Conservation (phyloP, 2,888 invertebrate genomes). For the Scotopteryx bipunctaria region DNA sequence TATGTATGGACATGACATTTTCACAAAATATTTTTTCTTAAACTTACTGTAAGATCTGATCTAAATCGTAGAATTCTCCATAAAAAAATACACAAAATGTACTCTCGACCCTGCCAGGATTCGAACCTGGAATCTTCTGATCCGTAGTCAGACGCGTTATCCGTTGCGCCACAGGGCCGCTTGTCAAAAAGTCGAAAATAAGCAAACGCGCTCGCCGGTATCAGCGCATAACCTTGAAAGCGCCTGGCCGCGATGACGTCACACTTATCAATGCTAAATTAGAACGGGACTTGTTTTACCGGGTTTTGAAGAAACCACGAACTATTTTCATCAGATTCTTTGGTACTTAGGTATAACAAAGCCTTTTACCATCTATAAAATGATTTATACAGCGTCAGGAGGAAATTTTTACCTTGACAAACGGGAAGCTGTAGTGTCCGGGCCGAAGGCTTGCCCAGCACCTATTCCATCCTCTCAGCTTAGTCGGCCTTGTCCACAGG, state of each 20-base stretch:
- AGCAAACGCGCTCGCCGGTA: background rate
- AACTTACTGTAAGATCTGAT: no score
- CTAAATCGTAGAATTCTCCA: no score
- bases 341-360: no score
- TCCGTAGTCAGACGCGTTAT: slow-evolving; percentile 89
- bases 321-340: no score
- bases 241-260: slow-evolving; percentile 18
- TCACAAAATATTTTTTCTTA: background rate
- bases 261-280: slow-evolving; percentile 11
- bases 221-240: slow-evolving; percentile 12
- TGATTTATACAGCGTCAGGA: no score
- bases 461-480: no score
- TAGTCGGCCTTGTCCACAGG: no score
- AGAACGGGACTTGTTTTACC: background rate
- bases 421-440: no score
- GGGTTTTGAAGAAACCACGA: background rate
- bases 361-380: no score
- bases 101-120: slow-evolving; percentile 83
- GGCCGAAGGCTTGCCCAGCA: no score
- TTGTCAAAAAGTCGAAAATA: slow-evolving; percentile 5
- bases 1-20: no score
- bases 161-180: slow-evolving; percentile 86
- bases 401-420: no score
- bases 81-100: slow-evolving; percentile 31
- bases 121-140: slow-evolving; percentile 87